Base-by-base conservation (phyloP, 1,140 invertebrate genomes). In the Sitobion miscanthi region DNA sequence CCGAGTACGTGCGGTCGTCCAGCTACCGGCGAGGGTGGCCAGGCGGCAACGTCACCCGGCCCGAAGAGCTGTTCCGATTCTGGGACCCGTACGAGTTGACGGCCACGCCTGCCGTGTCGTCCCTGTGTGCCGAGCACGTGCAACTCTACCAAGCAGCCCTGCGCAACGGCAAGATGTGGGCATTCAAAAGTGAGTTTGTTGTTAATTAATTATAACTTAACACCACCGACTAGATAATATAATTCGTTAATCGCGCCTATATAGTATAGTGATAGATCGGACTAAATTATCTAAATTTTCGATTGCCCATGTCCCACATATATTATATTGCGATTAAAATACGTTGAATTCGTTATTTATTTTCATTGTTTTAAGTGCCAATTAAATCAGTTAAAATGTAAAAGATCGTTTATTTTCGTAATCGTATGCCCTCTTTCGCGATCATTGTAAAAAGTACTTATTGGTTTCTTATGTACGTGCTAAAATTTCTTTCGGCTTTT, bases 121-220 rank as follows among this genome's bases (percentile, higher is more conserved):
- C 52, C 20, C 94, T 95, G 85, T 97, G 97, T 94, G 95, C 94
- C 9, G 95, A 96, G 86, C 96, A 97, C 91, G 95, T 97, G 94
- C 95, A 96, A 86, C 95, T 96, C 45, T 97, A 97, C 94, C 95
- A 97, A 52, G 95, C 96, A 14, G 97, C 96, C 35, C 95, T 97
- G 23, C 95, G 95, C 45, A 95, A 96, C n/a, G 95, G 96, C 83
- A 96, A 96, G 93, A 95, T 96, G 77, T 97, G 97, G 97, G 97
- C 97, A 3, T 95, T 88, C 25, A 94, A 91, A 87, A 91, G 94
- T 94, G 25, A 94, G 94, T 86, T 8, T 7, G n/a, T n/a, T 77
- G 30, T 30, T 7, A 23, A 83, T 83, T 82, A 17, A 35, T 82
- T 82, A 9, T 23, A 14, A 77, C 69, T 77, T 4, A 77, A 83